A percentile compares a stretch with the other conserved stretches of the same genome.
These are phyloP conservation scores for Etia nguti DNA, from an alignment of 2,113 vertebrate genomes.

Conservation along the genomic window DNA sequence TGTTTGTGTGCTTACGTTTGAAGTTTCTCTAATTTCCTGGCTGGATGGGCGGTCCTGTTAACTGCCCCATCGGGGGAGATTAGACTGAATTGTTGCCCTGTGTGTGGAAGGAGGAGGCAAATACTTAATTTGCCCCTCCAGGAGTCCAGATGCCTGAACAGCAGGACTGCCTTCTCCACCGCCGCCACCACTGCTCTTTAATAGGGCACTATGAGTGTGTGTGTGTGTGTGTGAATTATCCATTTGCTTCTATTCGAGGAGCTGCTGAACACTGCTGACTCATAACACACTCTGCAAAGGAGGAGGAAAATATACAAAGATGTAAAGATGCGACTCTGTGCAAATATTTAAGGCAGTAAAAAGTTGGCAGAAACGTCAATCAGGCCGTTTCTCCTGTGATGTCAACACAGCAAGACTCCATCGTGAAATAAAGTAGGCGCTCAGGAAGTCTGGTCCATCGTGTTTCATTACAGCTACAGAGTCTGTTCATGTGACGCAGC, in stretches of 20 bases:
- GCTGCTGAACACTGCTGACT: neutral
- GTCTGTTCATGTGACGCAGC: neutral
- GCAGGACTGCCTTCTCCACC: neutral
- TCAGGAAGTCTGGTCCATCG: neutral
- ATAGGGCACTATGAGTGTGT: neutral
- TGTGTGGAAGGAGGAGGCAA: neutral
- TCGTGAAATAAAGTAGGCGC: neutral
- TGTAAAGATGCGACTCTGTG: neutral
- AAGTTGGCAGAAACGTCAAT: neutral
- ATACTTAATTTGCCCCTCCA: neutral
- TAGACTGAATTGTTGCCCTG: neutral
- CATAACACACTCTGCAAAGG: neutral
- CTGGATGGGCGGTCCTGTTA: neutral
- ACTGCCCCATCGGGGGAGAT: neutral
- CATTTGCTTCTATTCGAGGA: neutral
- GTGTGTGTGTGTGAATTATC: neutral
- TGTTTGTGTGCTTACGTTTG: neutral
- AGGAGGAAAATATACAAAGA: neutral
- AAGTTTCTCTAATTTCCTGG: neutral
- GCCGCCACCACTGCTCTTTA: neutral
- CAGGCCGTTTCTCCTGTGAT: neutral
- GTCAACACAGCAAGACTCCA: neutral
- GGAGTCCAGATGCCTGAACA: conserved; percentile 13
- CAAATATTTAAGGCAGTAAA: neutral
- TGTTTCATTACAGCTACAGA: neutral